A percentile compares a stretch with the other conserved stretches of the same genome.
These are phyloP conservation scores for Lethenteron reissneri DNA, from an alignment of 2,113 vertebrate species.

Conservation along the genomic window DNA sequence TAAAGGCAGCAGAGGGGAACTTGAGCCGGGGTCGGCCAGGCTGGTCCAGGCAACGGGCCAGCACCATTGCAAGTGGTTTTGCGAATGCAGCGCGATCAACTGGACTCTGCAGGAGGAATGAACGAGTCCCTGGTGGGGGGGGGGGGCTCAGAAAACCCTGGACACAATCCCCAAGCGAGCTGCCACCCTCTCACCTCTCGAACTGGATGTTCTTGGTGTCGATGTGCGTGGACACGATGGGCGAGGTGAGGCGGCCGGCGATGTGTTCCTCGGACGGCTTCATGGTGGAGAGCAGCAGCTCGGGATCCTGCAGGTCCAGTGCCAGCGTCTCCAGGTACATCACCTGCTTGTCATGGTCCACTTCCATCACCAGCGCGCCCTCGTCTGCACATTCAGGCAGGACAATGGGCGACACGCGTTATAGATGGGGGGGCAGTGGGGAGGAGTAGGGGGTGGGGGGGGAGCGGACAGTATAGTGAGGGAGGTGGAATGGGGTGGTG, in stretches of 20 bases:
- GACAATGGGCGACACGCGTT: neutral
- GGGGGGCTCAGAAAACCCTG: no score
- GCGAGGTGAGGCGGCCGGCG: slow-evolving; percentile 51
- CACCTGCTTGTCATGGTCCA: slow-evolving; percentile 77
- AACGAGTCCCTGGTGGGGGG: no score
- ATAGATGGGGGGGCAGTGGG: neutral
- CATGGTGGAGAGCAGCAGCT: slow-evolving; percentile 44
- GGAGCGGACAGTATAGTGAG: neutral
- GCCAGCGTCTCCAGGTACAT: slow-evolving; percentile 70
- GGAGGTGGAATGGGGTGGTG: neutral
- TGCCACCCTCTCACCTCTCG: slow-evolving; percentile 41
- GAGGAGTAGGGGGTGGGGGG: neutral
- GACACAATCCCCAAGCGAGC: no score
- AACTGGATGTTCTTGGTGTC: slow-evolving; percentile 92
- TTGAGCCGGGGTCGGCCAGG: no score
- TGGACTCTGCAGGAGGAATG: no score
- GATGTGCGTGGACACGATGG: slow-evolving; percentile 77
- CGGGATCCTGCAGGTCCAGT: slow-evolving; percentile 35
- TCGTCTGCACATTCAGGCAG: slow-evolving; percentile 28
- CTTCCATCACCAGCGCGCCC: slow-evolving; percentile 82
- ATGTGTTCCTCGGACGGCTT: slow-evolving; percentile 89
- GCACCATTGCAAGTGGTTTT: no score
- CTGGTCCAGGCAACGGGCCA: no score
- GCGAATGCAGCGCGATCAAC: no score
- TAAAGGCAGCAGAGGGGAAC: no score